Evolutionary conservation across 2,888 invertebrate genomes (phyloP).

Genomic region (Eupeodes latifasciatus): DNA sequence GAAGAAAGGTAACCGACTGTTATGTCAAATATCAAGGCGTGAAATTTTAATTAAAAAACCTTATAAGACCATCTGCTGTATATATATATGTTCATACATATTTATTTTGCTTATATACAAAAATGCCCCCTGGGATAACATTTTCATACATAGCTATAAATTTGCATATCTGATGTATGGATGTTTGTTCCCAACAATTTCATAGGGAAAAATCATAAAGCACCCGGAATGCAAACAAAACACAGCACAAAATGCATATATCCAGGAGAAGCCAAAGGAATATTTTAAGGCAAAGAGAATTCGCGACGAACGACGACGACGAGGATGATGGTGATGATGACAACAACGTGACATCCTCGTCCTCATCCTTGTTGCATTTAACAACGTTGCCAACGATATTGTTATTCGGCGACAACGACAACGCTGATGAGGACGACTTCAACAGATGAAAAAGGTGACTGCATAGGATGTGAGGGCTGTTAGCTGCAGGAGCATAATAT

Average conservation of each 20-base stretch:
- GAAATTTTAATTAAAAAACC: constrained; percentile 73
- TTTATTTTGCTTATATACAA: constrained; percentile 2
- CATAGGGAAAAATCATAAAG: constrained; percentile 32
- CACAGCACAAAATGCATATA: constrained; percentile 32
- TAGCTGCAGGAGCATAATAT: constrained; percentile 18
- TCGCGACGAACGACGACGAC: constrained; percentile 4
- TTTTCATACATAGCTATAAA: not conserved
- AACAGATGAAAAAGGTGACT: not conserved
- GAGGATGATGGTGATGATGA: not conserved
- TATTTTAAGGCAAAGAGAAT: constrained; percentile 21
- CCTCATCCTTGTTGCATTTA: constrained; percentile 64
- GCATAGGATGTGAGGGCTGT: constrained; percentile 5
- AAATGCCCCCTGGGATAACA: not conserved
- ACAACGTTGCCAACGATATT: constrained; percentile 71
- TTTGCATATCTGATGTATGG: not conserved
- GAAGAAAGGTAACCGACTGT: constrained; percentile 47
- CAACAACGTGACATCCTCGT: constrained; percentile 67
- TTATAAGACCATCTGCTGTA: constrained; percentile 32
- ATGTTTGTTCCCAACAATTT: constrained; percentile 23
- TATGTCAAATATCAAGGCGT: constrained; percentile 69
- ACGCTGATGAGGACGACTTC: not conserved
- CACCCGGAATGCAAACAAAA: constrained; percentile 54
- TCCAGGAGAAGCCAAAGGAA: constrained; percentile 1
- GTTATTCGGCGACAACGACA: constrained; percentile 51
- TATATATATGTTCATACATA: no score